These are phyloP conservation scores for Eudorcas thomsonii DNA, from an alignment of 2,113 vertebrate species.

Conservation along the genomic window DNA sequence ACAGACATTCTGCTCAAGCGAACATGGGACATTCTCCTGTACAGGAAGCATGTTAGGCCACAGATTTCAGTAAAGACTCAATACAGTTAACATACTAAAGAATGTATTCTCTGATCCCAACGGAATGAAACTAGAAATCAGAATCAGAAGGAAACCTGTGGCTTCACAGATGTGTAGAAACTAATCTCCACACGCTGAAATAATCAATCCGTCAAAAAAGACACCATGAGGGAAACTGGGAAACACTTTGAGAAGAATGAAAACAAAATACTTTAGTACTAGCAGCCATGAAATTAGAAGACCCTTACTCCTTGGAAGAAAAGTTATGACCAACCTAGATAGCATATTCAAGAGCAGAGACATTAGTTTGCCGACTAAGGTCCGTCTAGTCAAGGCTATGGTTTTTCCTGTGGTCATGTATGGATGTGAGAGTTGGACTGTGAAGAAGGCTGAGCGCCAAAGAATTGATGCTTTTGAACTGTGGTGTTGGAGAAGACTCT, in stretches of 20 bases:
- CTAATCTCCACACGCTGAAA: rapidly evolving
- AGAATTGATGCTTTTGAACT: too few species aligned
- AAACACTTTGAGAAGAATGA: neutral
- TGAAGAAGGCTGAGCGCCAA: too few species aligned
- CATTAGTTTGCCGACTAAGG: too few species aligned
- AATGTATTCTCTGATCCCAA: neutral
- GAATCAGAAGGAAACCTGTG: neutral
- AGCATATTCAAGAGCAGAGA: too few species aligned
- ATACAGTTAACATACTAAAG: neutral
- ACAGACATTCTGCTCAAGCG: neutral
- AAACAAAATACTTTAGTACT: neutral
- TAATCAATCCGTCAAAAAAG: neutral
- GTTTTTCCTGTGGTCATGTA: too few species aligned
- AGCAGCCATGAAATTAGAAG: too few species aligned
- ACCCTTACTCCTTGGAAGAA: too few species aligned
- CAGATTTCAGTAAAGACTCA: neutral
- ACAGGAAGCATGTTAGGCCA: too few species aligned
- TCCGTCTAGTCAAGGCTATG: too few species aligned
- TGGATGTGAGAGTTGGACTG: too few species aligned
- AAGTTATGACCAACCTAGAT: too few species aligned
- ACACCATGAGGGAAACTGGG: neutral
- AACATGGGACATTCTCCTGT: neutral
- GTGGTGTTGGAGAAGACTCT: too few species aligned
- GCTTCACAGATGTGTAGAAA: neutral
- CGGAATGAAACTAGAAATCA: neutral